phyloP scores from a whole-genome alignment of 2,888 invertebrate genomes.

The Nemotelus nigrinus region DNA sequence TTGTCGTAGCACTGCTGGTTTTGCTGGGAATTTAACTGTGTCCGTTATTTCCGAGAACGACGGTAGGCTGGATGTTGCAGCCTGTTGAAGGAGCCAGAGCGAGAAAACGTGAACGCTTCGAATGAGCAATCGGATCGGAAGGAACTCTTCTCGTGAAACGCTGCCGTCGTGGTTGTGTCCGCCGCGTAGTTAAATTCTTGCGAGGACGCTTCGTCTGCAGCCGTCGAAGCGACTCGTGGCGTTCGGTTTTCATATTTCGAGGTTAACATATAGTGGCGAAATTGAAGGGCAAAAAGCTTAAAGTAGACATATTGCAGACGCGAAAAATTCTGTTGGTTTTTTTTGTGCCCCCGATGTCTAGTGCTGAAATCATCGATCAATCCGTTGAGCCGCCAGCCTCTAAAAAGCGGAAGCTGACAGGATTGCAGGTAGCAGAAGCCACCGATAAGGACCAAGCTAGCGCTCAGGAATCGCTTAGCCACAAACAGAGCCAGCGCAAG shows the following conservation, averaged over 20 bases:
- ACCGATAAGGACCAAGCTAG: constrained; percentile 61
- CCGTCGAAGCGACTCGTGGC: constrained; percentile 14
- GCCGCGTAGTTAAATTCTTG: constrained; percentile 30
- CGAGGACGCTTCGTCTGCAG: constrained; percentile 22
- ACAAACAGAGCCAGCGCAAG: constrained; percentile 50
- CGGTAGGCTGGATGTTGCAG: no score
- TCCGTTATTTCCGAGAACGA: background rate
- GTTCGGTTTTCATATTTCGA: constrained; percentile 20
- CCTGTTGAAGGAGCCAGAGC: background rate
- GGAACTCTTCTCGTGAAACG: constrained; percentile 29
- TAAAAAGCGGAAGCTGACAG: constrained; percentile 87
- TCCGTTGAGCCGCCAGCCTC: constrained; percentile 91
- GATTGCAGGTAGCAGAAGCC: constrained; percentile 59
- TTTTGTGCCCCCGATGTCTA: constrained; percentile 86
- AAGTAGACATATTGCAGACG: constrained; percentile 48
- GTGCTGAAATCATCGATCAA: constrained; percentile 90
- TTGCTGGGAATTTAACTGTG: background rate
- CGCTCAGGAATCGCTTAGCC: constrained; percentile 62
- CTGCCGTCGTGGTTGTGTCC: constrained; percentile 29
- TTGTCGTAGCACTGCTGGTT: background rate
- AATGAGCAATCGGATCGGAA: constrained; percentile 39
- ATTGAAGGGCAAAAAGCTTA: constrained; percentile 27
- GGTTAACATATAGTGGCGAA: constrained; percentile 25
- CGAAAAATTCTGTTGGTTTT: constrained; percentile 61
- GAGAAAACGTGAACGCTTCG: constrained; percentile 1